Percentiles rank a stretch among this genome's conserved stretches.
Conservation (phyloP, 2,888 invertebrate genomes). For the Tetramorium bicarinatum region DNA sequence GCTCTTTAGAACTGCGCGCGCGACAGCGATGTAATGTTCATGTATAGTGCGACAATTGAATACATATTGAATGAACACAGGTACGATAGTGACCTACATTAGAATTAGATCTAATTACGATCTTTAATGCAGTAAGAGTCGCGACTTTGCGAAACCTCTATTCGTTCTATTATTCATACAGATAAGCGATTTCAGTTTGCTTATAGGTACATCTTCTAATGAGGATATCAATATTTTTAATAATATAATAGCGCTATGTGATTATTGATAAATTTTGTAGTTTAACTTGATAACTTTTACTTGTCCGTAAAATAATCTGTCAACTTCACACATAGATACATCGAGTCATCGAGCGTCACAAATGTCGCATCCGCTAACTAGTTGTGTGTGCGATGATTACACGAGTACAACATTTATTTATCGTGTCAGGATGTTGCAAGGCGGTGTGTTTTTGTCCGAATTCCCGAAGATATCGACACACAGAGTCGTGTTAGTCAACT, state of each 20-base stretch:
- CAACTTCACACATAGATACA: no score
- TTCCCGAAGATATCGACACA: slow-evolving; percentile 34
- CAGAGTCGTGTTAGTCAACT: slow-evolving; percentile 39
- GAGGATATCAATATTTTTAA: background rate
- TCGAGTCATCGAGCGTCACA: background rate
- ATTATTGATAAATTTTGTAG: background rate
- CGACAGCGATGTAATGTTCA: slow-evolving; percentile 38
- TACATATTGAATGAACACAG: slow-evolving; percentile 46
- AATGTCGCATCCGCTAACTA: background rate
- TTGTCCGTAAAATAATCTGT: background rate
- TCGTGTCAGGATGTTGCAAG: background rate
- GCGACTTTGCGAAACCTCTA: slow-evolving; percentile 2
- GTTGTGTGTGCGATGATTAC: background rate
- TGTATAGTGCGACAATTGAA: slow-evolving; percentile 41
- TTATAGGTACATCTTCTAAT: background rate
- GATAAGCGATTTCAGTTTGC: background rate
- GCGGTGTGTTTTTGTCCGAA: slow-evolving; percentile 42
- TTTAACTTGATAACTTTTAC: background rate
- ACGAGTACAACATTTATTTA: slow-evolving; percentile 18
- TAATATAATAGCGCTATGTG: background rate
- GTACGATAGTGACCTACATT: slow-evolving; percentile 52
- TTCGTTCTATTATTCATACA: background rate
- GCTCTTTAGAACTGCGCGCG: slow-evolving; percentile 38
- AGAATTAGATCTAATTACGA: slow-evolving; percentile 47
- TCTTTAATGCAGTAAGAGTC: slow-evolving; percentile 37